Conservation (phyloP, 2,888 invertebrate species). For the Orthonychiurus folsomi region DNA sequence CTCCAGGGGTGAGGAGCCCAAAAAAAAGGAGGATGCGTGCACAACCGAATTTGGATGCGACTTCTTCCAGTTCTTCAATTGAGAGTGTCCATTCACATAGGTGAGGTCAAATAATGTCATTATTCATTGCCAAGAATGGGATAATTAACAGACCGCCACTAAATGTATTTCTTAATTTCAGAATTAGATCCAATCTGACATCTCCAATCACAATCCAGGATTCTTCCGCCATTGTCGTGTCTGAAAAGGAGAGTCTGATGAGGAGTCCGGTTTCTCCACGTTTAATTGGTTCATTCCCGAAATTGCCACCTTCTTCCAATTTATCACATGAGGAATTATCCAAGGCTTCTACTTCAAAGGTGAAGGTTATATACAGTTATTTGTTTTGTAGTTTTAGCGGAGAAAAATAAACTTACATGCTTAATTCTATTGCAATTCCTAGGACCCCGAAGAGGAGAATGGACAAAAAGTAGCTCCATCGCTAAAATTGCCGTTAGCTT, state of each 20-base stretch:
- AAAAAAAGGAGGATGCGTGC: constrained; percentile 53
- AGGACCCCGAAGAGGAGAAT: constrained; percentile 53
- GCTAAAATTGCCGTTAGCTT: background rate
- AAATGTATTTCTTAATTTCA: no score
- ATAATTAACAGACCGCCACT: no score
- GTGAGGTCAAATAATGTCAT: constrained; percentile 14
- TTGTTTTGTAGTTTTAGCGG: background rate
- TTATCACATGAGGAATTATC: background rate
- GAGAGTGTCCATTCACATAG: constrained; percentile 52
- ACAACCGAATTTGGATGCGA: constrained; percentile 48
- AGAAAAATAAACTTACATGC: no score
- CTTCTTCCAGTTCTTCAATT: constrained; percentile 52
- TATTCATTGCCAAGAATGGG: background rate
- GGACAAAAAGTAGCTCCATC: constrained; percentile 46
- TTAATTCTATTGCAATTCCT: no score
- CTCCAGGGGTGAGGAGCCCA: constrained; percentile 43
- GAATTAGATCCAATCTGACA: background rate
- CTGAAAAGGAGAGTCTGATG: background rate
- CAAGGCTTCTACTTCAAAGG: background rate
- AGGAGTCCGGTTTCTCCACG: background rate
- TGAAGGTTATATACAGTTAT: background rate
- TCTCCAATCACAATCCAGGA: background rate
- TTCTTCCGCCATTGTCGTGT: no score
- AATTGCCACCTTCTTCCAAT: background rate
- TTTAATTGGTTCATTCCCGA: background rate